Conservation (phyloP, 2,888 invertebrate genomes). For the Phalera bucephala region DNA sequence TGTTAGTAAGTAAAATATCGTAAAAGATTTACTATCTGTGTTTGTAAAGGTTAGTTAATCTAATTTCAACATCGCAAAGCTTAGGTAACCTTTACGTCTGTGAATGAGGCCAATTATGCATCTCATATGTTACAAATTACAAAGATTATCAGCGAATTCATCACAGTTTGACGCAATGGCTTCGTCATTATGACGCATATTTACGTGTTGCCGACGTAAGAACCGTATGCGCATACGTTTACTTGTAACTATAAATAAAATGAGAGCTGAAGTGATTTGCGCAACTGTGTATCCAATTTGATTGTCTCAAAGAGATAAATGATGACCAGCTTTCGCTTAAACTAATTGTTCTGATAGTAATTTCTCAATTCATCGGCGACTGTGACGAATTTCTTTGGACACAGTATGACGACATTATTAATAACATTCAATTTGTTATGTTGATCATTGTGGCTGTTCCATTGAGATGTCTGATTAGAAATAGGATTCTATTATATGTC, state of each 20-base stretch:
- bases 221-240: slow-evolving; percentile 40
- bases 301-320: slow-evolving; percentile 62
- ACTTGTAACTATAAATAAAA: slow-evolving; percentile 47
- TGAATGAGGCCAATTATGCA: slow-evolving; percentile 16
- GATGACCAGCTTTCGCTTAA: slow-evolving; percentile 58
- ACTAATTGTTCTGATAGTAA: slow-evolving; percentile 66
- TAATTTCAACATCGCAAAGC: no score
- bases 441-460: slow-evolving; percentile 24
- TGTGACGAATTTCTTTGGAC: slow-evolving; percentile 60
- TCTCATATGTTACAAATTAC: slow-evolving; percentile 19
- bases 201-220: slow-evolving; percentile 28
- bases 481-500: background rate
- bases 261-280: slow-evolving; percentile 32
- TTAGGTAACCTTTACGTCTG: background rate
- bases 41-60: background rate
- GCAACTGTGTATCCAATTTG: slow-evolving; percentile 50
- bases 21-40: slow-evolving; percentile 4
- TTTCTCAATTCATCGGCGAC: slow-evolving; percentile 60
- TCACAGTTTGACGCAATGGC: slow-evolving; percentile 37
- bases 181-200: slow-evolving; percentile 44
- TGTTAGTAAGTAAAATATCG: no score
- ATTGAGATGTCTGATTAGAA: slow-evolving; percentile 25
- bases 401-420: slow-evolving; percentile 50
- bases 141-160: slow-evolving; percentile 30
- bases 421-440: slow-evolving; percentile 48